Percentiles rank a stretch among this genome's conserved stretches.
Conservation (phyloP, 2,113 vertebrate genomes). For the Sitta europaea region DNA sequence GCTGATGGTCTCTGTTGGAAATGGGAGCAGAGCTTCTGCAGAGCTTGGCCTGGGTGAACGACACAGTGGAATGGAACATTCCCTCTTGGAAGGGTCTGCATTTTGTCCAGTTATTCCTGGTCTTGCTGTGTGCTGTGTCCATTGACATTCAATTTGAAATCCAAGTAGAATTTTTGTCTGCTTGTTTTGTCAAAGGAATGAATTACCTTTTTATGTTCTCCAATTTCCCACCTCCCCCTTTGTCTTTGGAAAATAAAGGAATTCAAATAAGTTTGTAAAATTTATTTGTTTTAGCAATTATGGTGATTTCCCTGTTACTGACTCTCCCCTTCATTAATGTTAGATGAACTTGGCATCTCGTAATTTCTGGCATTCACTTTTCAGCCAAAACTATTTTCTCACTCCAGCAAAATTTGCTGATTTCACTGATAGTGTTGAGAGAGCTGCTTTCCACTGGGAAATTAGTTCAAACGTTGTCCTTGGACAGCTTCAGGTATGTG, state of each 20-base stretch:
- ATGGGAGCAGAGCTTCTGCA: not conserved
- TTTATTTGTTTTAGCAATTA: not conserved
- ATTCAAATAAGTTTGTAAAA: not conserved
- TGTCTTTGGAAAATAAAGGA: not conserved
- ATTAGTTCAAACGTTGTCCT: not conserved
- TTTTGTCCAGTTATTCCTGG: not conserved
- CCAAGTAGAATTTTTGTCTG: not conserved
- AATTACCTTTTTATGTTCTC: not conserved
- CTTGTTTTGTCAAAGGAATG: not conserved
- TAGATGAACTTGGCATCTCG: conserved; percentile 26
- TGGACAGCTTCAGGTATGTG: not conserved
- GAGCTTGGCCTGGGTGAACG: not conserved
- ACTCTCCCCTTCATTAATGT: not conserved
- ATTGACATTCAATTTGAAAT: not conserved
- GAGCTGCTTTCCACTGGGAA: not conserved
- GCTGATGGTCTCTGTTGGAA: not conserved
- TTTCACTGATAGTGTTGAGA: not conserved
- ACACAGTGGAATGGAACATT: not conserved
- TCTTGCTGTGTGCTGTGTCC: not conserved
- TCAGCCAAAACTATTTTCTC: not conserved
- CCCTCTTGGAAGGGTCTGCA: not conserved
- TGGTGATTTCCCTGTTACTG: not conserved
- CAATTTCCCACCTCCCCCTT: not conserved
- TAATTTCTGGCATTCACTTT: conserved; percentile 33
- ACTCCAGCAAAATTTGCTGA: conserved; percentile 10